Percentiles rank a stretch among this genome's conserved stretches.
These are phyloP conservation scores for Trypoxylus dichotomus DNA, from an alignment of 1,140 invertebrate genomes.

Conservation along the genomic window DNA sequence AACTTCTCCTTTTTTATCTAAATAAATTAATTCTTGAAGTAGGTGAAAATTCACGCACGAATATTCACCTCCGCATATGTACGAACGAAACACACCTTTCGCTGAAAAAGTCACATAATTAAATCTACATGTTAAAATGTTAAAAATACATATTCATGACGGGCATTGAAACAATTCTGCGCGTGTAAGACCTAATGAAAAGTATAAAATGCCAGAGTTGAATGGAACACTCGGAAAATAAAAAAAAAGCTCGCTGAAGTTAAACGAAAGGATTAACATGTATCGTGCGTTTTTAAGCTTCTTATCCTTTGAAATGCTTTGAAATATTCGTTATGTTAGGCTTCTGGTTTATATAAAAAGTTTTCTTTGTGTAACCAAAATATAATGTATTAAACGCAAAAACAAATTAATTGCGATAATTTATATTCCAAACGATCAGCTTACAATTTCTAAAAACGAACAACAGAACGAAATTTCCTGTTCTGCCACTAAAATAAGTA, in stretches of 20 bases:
- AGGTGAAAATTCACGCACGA: not conserved
- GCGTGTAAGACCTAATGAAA: not conserved
- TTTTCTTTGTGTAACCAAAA: too few relatives aligned
- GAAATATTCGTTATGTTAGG: not conserved
- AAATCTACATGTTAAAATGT: constrained; percentile 12
- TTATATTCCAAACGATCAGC: too few relatives aligned
- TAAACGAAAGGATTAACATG: not conserved
- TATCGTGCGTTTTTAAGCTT: not conserved
- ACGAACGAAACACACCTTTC: not conserved
- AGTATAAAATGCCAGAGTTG: not conserved
- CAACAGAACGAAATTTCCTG: too few relatives aligned
- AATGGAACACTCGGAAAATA: not conserved
- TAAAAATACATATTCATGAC: constrained; percentile 23
- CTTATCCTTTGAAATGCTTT: not conserved
- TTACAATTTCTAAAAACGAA: too few relatives aligned
- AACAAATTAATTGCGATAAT: too few relatives aligned
- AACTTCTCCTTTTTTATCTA: not conserved
- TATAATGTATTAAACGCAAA: too few relatives aligned
- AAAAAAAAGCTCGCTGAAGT: not conserved
- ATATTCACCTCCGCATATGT: not conserved
- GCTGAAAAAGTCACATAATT: constrained; percentile 1
- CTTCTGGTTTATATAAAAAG: not conserved
- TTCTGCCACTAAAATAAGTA: too few relatives aligned
- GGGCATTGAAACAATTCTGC: not conserved
- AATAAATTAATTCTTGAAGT: not conserved